phyloP scores from a whole-genome alignment of 2,113 vertebrate genomes.

The Petaurus breviceps region DNA sequence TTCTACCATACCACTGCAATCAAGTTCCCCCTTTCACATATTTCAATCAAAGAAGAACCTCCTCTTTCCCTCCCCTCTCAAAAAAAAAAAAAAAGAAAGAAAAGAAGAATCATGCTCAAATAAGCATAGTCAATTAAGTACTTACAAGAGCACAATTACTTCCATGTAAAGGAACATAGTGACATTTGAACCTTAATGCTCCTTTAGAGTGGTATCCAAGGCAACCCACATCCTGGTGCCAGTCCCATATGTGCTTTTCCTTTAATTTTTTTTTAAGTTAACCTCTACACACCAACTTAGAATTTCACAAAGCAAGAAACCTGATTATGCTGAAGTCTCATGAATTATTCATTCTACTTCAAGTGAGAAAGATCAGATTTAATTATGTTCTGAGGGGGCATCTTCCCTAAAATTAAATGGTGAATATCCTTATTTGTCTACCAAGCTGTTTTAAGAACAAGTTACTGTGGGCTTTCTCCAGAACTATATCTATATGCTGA shows the following conservation, averaged over 20 bases:
- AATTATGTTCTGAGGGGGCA: slow-evolving; percentile 77
- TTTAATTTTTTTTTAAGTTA: slow-evolving; percentile 66
- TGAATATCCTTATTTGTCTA: slow-evolving; percentile 70
- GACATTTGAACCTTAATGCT: slow-evolving; percentile 9
- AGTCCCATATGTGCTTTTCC: slow-evolving; percentile 45
- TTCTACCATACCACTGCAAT: neutral
- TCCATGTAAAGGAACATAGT: neutral
- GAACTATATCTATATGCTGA: neutral
- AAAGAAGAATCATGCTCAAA: neutral
- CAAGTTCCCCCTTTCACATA: neutral
- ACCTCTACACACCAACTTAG: slow-evolving; percentile 76
- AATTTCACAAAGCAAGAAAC: slow-evolving; percentile 76
- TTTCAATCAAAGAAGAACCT: neutral
- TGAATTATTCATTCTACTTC: slow-evolving; percentile 82
- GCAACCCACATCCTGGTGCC: slow-evolving; percentile 62
- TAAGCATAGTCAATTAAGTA: slow-evolving; percentile 35
- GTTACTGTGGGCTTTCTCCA: slow-evolving; percentile 8
- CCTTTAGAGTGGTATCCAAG: slow-evolving; percentile 61
- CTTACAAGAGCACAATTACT: slow-evolving; percentile 14
- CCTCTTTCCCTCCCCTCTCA: neutral
- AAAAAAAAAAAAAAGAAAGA: neutral
- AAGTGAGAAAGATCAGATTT: slow-evolving; percentile 77
- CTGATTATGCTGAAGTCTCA: slow-evolving; percentile 75
- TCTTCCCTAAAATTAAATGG: slow-evolving; percentile 75
- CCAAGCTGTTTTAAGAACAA: slow-evolving; percentile 68